Evolutionary conservation across 92 coral and sea anemone genomes (phyloP), one percentile per base, ranked within the genome.

Genomic region (Nematostella vectensis): DNA sequence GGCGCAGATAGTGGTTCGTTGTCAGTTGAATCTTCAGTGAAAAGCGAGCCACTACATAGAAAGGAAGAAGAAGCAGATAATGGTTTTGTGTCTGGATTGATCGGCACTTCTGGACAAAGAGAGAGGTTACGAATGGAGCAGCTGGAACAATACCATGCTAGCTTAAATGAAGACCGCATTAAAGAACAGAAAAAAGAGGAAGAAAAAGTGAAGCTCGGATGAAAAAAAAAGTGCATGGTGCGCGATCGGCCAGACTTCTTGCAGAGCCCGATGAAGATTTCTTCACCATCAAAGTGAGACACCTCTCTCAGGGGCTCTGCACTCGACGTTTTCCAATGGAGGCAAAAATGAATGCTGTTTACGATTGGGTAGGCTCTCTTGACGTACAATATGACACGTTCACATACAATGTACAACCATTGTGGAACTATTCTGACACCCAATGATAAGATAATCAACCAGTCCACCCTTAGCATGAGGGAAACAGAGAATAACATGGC

Each of bases 181-280:
- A 55, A 52, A 27, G 57, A 69, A 21, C 76, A 53, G 50, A 75
- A 75, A 68, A 68, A 44, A 28, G 76, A 50, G 30, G 56, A 59
- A 26, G 49, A 70, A 29, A 67, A 53, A 49, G 47, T 65, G 57
- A 61, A 75, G 37, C 76, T 27, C 33, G n/a, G n/a, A n/a, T n/a
- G n/a, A 75, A 75, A 54, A 60, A 51, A 29, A 67, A 61, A 75
- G 63, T 75, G 50, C 70, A 60, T 42, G 62, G 60, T 33, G 81
- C 81, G 39, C 60, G 76, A 61, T 69, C 77, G 43, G 78, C 76
- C 39, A 76, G 83, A 69, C 77, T 76, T 60, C 33, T 70, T 28
- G 50, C 57, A 44, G 82, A 76, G 58, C 82, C 82, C n/a, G 45
- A 49, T 21, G 45, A 62, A 48, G 67, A 76, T 48, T 76, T 69